These are phyloP conservation scores for Neostethus bicornis DNA, from an alignment of 2,797 vertebrate genomes.

Conservation along the genomic window DNA sequence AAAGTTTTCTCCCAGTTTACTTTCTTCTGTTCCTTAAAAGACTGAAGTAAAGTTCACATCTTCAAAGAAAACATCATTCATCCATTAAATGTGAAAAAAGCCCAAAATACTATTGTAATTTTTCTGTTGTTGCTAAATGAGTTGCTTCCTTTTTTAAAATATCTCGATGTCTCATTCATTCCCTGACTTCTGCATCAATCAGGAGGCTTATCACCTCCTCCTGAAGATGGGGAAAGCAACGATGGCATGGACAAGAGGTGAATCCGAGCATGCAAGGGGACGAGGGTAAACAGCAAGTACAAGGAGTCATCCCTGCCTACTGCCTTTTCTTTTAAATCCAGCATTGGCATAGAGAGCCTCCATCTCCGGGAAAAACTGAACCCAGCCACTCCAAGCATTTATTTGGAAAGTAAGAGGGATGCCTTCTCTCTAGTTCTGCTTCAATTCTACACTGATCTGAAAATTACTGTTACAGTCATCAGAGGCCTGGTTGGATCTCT, in stretches of 20 bases:
- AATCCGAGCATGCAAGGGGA: conserved; percentile 85
- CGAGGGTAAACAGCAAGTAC: conserved; percentile 83
- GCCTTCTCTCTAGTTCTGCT: conserved; percentile 89
- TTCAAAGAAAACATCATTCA: conserved; percentile 22
- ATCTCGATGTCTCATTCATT: too few species aligned
- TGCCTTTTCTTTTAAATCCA: conserved; percentile 87
- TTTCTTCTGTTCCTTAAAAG: conserved; percentile 28
- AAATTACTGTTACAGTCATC: conserved; percentile 94
- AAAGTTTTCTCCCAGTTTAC: conserved; percentile 10
- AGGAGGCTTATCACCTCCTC: conserved; percentile 68
- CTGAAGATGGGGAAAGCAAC: conserved; percentile 49
- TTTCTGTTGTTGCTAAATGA: too few species aligned
- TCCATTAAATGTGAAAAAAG: conserved; percentile 37
- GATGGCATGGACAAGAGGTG: conserved; percentile 71
- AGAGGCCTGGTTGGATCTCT: conserved; percentile 91
- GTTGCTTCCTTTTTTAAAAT: too few species aligned
- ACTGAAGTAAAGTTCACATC: conserved; percentile 20
- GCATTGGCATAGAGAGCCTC: conserved; percentile 66
- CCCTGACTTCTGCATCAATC: too few species aligned
- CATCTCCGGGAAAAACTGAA: conserved; percentile 89
- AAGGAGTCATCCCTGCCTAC: conserved; percentile 87
- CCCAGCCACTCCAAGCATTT: conserved; percentile 93
- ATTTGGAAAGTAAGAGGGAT: conserved; percentile 90
- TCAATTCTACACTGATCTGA: conserved; percentile 93
- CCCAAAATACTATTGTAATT: conserved; percentile 37